These are phyloP conservation scores for Manacus vitellinus DNA, from an alignment of 2,113 vertebrate species.

Conservation along the genomic window DNA sequence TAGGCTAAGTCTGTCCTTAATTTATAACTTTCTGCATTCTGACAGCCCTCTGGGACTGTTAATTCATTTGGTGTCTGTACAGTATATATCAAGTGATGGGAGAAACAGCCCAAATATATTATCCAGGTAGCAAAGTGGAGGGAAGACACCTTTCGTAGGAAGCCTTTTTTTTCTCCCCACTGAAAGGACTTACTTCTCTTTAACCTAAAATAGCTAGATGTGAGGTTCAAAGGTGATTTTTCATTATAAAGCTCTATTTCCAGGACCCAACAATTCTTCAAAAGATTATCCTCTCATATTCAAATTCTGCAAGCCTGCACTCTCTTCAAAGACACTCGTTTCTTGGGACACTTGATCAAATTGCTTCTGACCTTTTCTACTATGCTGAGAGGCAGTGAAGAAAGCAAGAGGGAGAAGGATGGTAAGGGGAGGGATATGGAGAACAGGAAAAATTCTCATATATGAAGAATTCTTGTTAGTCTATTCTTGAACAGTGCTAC, in stretches of 20 bases:
- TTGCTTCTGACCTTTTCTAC: constrained; percentile 35
- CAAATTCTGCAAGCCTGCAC: background rate
- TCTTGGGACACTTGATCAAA: constrained; percentile 35
- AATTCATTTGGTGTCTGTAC: constrained; percentile 15
- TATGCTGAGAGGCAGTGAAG: background rate
- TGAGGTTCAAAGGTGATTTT: constrained; percentile 35
- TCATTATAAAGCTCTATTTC: constrained; percentile 9
- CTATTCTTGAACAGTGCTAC: constrained; percentile 13
- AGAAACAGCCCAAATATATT: background rate
- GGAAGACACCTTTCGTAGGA: background rate
- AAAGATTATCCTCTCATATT: constrained; percentile 32
- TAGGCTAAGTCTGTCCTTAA: constrained; percentile 5
- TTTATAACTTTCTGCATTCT: constrained; percentile 21
- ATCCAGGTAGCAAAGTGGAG: background rate
- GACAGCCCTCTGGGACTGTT: background rate
- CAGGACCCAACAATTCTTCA: background rate
- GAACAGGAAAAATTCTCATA: constrained; percentile 10
- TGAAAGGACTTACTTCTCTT: background rate
- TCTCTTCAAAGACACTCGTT: background rate
- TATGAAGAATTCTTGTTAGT: constrained; percentile 14
- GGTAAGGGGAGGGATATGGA: background rate
- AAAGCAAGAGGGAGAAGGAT: background rate
- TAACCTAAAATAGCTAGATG: background rate
- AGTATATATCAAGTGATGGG: background rate
- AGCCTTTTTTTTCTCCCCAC: background rate